Evolutionary conservation across 2,888 invertebrate genomes (phyloP).

Genomic region (Lithophane ornitopus): DNA sequence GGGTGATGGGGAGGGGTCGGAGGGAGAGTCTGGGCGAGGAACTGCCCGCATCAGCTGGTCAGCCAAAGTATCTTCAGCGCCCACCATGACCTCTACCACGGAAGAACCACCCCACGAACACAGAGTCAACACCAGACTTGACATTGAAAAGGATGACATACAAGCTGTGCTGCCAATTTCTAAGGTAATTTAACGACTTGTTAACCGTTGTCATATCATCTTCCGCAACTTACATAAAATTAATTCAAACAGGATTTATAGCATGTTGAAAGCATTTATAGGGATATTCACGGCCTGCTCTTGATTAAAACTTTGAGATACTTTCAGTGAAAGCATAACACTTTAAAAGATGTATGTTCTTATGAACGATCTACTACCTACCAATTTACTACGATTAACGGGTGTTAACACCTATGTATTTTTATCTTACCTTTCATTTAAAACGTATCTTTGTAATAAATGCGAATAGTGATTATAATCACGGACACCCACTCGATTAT

Average conservation of each 20-base stretch:
- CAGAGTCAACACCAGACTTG: constrained; percentile 95
- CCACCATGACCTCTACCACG: constrained; percentile 80
- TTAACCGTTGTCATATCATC: constrained; percentile 24
- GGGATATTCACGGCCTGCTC: constrained; percentile 47
- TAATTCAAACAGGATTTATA: constrained; percentile 50
- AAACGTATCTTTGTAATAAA: constrained; percentile 58
- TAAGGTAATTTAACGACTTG: constrained; percentile 91
- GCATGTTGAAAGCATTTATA: constrained; percentile 57
- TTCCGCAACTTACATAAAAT: constrained; percentile 44
- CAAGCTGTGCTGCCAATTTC: constrained; percentile 98
- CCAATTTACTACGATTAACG: constrained; percentile 56
- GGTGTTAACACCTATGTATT: constrained; percentile 48
- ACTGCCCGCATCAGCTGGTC: constrained; percentile 97
- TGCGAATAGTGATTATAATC: constrained; percentile 74
- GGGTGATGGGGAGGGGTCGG: constrained; percentile 85
- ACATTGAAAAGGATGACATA: constrained; percentile 98
- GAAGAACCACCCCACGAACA: constrained; percentile 87
- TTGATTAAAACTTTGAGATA: constrained; percentile 61
- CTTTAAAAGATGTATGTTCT: constrained; percentile 54
- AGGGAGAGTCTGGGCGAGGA: constrained; percentile 92
- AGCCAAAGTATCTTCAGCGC: constrained; percentile 88
- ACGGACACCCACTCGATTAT: constrained; percentile 73
- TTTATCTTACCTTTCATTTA: constrained; percentile 53
- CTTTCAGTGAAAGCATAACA: constrained; percentile 50
- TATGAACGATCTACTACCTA: constrained; percentile 38